These are phyloP conservation scores for Trinorchestia longiramus DNA, from an alignment of 1,140 invertebrate species.

Conservation along the genomic window DNA sequence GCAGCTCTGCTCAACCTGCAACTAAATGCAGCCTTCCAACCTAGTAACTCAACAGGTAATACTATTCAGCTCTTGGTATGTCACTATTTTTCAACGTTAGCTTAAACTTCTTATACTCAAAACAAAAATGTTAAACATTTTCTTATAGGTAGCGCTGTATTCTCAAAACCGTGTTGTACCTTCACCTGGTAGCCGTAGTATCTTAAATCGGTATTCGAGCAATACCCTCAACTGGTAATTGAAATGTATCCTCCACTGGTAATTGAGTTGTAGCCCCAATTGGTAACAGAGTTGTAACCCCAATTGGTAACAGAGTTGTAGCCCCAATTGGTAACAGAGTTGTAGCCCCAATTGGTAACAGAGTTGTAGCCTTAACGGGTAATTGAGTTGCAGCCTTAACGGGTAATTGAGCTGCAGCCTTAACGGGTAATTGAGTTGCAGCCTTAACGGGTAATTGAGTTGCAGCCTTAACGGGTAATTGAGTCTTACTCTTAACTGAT, in stretches of 20 bases:
- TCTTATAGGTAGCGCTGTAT: too few relatives aligned
- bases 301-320: neutral
- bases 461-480: too few relatives aligned
- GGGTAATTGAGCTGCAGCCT: too few relatives aligned
- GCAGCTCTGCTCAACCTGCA: neutral
- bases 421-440: too few relatives aligned
- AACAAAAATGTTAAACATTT: too few relatives aligned
- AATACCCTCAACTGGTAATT: neutral
- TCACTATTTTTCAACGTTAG: neutral
- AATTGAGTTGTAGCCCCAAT: neutral
- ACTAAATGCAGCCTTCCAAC: neutral
- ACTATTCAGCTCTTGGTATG: neutral
- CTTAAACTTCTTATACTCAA: too few relatives aligned
- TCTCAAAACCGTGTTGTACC: neutral
- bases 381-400: too few relatives aligned
- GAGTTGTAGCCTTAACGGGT: too few relatives aligned
- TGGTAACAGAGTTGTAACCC: neutral
- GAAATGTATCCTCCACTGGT: neutral
- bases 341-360: neutral
- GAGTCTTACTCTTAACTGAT: too few relatives aligned
- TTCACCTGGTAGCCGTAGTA: neutral
- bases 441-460: too few relatives aligned
- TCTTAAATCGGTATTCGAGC: too few relatives aligned
- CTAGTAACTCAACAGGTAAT: neutral
- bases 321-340: neutral